Conservation (phyloP, 2,113 vertebrate species). For the Cyprinus carpio region DNA sequence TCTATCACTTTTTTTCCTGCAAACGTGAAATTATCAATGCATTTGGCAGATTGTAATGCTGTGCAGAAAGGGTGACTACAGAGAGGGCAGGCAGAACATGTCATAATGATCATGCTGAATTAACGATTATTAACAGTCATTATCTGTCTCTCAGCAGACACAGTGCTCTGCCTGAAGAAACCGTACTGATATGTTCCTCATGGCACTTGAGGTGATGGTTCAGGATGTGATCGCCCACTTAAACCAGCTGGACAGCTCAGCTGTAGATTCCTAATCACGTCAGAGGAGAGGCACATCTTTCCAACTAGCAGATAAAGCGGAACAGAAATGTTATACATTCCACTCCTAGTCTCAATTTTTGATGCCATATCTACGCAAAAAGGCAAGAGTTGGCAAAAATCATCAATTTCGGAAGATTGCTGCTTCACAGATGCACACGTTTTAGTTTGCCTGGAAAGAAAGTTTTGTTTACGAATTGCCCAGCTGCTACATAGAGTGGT, state of each 20-base stretch:
- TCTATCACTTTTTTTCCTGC: neutral
- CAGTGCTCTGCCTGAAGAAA: neutral
- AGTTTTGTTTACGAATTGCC: too few relatives aligned
- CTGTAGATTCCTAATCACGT: constrained; percentile 1
- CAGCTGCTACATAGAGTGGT: too few relatives aligned
- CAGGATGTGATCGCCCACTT: constrained; percentile 9
- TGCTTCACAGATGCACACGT: too few relatives aligned
- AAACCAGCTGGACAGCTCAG: constrained; percentile 16
- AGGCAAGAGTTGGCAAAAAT: too few relatives aligned
- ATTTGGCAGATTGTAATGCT: neutral
- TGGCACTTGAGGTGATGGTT: neutral
- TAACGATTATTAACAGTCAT: constrained; percentile 26
- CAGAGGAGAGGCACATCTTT: neutral
- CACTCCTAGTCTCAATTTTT: neutral
- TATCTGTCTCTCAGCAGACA: neutral
- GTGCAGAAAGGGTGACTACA: neutral
- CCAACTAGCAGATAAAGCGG: neutral
- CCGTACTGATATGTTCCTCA: neutral
- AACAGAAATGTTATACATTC: neutral
- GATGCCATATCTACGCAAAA: neutral
- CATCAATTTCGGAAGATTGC: too few relatives aligned
- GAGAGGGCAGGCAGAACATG: neutral
- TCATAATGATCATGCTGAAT: constrained; percentile 2
- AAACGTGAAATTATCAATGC: neutral
- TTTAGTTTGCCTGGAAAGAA: too few relatives aligned